A percentile compares a stretch with the other conserved stretches of the same genome.
These are phyloP conservation scores for Myotis planiceps DNA, from an alignment of 2,797 vertebrate genomes.

Conservation along the genomic window DNA sequence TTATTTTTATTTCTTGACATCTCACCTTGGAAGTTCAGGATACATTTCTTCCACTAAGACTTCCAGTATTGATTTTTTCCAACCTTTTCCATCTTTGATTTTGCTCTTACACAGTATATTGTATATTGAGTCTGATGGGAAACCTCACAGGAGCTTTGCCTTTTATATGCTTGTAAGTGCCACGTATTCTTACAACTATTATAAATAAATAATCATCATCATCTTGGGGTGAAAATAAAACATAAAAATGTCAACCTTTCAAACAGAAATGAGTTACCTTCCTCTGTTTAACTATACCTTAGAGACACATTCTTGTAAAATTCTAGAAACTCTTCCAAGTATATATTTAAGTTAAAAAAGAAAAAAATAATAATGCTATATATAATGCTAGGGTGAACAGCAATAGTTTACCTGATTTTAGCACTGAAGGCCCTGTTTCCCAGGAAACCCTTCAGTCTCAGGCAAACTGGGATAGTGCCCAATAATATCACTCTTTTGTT, in stretches of 20 bases:
- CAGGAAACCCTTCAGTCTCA: background rate
- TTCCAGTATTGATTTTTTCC: slow-evolving; percentile 55
- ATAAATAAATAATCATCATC: slow-evolving; percentile 72
- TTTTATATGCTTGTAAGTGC: slow-evolving; percentile 71
- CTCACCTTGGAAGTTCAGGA: slow-evolving; percentile 55
- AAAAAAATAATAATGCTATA: background rate
- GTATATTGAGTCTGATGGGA: slow-evolving; percentile 45
- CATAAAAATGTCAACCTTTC: slow-evolving; percentile 67
- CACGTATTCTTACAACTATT: slow-evolving; percentile 60
- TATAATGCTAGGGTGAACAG: background rate
- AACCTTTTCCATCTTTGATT: background rate
- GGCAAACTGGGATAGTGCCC: background rate
- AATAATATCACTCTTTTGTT: background rate
- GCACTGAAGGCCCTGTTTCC: background rate
- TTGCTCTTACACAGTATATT: background rate
- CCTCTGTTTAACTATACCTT: slow-evolving; percentile 53
- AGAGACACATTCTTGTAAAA: slow-evolving; percentile 49
- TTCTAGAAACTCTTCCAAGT: slow-evolving; percentile 55
- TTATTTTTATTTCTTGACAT: slow-evolving; percentile 19
- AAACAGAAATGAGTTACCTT: slow-evolving; percentile 64
- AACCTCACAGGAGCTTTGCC: slow-evolving; percentile 50
- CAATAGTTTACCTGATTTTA: background rate
- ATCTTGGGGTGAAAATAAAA: slow-evolving; percentile 70
- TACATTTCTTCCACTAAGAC: slow-evolving; percentile 48
- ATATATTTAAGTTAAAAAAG: slow-evolving; percentile 33